A percentile compares a stretch with the other conserved stretches of the same genome.
Evolutionary conservation across 2,888 invertebrate species (phyloP).

Genomic region (Eilema griseolum): DNA sequence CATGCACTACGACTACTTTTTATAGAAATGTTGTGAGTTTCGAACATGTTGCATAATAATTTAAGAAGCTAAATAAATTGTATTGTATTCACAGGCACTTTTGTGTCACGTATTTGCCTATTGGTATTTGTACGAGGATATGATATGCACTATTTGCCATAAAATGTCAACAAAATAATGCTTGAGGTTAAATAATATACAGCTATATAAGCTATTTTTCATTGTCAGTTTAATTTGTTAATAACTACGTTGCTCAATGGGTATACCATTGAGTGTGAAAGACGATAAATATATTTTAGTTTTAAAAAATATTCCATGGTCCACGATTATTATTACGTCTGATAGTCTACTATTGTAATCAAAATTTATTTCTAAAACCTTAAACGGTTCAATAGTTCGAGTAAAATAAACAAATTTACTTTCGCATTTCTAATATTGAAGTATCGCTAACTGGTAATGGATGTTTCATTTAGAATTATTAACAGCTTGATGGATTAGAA

Average conservation of each 20-base stretch:
- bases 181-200: no score
- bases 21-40: background rate
- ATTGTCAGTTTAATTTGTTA: background rate
- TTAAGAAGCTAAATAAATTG: background rate
- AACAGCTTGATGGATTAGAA: background rate
- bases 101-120: background rate
- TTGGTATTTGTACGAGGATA: background rate
- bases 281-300: background rate
- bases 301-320: background rate
- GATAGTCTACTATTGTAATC: background rate
- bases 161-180: no score
- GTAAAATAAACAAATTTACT: background rate
- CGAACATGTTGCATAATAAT: background rate
- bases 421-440: slow-evolving; percentile 3
- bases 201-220: background rate
- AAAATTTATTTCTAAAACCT: background rate
- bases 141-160: no score
- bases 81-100: no score
- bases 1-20: slow-evolving; percentile 2
- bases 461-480: slow-evolving; percentile 13
- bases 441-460: slow-evolving; percentile 4
- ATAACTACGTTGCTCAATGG: background rate
- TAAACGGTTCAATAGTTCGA: background rate
- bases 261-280: background rate
- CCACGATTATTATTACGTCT: background rate